These are phyloP conservation scores for Lithobates sylvaticus DNA, from an alignment of 2,797 vertebrate species.

Conservation along the genomic window DNA sequence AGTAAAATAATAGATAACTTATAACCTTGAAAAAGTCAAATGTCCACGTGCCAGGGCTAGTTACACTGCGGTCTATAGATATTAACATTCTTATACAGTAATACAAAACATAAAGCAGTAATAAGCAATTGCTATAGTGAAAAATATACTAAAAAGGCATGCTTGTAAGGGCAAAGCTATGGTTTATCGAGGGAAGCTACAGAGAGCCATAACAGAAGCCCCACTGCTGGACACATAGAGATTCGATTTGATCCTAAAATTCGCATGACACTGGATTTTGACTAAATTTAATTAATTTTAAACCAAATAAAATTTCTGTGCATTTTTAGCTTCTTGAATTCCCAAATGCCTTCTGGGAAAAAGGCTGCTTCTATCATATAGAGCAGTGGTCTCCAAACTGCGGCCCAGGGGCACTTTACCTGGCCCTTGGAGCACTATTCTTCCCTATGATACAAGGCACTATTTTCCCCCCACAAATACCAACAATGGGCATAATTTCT, in stretches of 20 bases:
- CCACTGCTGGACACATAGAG: background rate
- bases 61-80: background rate
- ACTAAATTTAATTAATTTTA: background rate
- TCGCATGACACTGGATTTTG: background rate
- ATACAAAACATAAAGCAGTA: background rate
- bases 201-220: too few species aligned
- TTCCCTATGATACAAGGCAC: too few species aligned
- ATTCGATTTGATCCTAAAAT: background rate
- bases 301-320: background rate
- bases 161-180: background rate
- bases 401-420: too few species aligned
- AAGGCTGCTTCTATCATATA: too few species aligned
- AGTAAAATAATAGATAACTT: constrained; percentile 48
- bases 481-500: too few species aligned
- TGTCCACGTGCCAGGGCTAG: background rate
- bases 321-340: background rate
- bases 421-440: too few species aligned
- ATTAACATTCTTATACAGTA: background rate
- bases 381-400: too few species aligned
- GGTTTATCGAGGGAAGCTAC: background rate
- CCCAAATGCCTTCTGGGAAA: background rate
- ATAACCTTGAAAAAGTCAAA: background rate
- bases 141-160: background rate
- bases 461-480: too few species aligned
- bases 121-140: background rate